phyloP scores from a whole-genome alignment of 2,113 vertebrate genomes.

The Oryzias melastigma region DNA sequence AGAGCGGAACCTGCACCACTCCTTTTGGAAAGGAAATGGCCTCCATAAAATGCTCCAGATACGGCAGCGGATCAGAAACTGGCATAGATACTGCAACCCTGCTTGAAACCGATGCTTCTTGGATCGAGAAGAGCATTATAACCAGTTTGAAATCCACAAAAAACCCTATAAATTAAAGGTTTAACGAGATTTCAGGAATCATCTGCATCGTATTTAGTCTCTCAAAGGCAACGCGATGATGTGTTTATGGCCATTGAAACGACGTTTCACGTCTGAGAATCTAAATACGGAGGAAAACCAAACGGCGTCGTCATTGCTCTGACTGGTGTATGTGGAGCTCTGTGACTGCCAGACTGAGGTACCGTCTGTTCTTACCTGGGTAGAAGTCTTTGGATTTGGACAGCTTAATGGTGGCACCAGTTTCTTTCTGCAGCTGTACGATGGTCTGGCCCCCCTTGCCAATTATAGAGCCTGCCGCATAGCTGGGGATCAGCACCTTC shows the following conservation, averaged over 20 bases:
- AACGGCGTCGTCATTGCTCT: background rate
- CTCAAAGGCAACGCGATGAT: slow-evolving; percentile 28
- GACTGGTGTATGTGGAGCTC: slow-evolving; percentile 12
- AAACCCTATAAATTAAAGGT: no score
- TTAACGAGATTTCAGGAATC: no score
- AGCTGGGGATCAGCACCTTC: slow-evolving; percentile 92
- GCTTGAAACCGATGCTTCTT: no score
- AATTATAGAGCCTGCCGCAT: slow-evolving; percentile 94
- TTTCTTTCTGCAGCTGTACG: slow-evolving; percentile 94
- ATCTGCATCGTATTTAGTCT: background rate
- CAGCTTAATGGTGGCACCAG: slow-evolving; percentile 93
- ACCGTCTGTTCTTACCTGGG: slow-evolving; percentile 80
- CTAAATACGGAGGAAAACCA: slow-evolving; percentile 38
- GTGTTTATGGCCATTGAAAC: slow-evolving; percentile 9
- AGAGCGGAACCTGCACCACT: background rate
- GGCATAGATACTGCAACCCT: no score
- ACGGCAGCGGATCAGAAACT: no score
- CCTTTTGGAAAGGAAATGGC: background rate
- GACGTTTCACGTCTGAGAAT: background rate
- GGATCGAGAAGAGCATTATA: no score
- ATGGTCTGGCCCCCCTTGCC: slow-evolving; percentile 95
- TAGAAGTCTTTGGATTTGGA: slow-evolving; percentile 98
- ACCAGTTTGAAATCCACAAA: no score
- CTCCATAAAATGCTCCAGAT: background rate
- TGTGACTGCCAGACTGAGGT: slow-evolving; percentile 26